Evolutionary conservation across 2,797 vertebrate genomes (phyloP).

Genomic region (Simalia tracyae): DNA sequence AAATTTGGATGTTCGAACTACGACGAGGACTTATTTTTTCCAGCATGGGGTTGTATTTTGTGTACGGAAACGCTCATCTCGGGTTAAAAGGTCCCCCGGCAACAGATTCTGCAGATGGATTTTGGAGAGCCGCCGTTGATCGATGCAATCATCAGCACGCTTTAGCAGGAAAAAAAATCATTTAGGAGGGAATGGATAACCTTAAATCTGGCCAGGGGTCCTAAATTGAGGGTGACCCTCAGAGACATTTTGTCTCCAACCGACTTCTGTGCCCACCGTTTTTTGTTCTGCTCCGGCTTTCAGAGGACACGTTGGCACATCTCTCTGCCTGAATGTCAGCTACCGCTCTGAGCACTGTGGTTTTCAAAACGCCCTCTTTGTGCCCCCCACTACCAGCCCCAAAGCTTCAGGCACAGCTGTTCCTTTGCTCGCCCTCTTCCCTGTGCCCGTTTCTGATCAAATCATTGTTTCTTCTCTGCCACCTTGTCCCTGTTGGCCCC

Average conservation of each 20-base stretch:
- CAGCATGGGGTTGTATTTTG: no score
- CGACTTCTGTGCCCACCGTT: not conserved
- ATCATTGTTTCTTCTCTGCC: not conserved
- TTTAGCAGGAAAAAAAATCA: no score
- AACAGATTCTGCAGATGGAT: no score
- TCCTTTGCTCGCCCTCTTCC: not conserved
- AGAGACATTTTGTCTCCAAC: not conserved
- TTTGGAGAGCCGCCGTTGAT: no score
- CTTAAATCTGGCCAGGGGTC: not conserved
- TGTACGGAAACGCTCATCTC: no score
- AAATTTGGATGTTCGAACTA: not conserved
- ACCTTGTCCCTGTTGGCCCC: not conserved
- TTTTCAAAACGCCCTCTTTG: not conserved
- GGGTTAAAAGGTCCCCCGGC: no score
- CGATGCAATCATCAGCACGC: no score
- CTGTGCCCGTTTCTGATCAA: not conserved
- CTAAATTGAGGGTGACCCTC: not conserved
- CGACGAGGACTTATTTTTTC: no score
- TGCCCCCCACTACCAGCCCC: not conserved
- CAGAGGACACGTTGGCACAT: accelerated
- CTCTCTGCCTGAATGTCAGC: not conserved
- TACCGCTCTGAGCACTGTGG: not conserved
- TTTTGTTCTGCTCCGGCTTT: not conserved
- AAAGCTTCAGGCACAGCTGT: not conserved
- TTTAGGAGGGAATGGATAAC: no score